Evolutionary conservation across 1,140 invertebrate species (phyloP), one percentile per base, ranked within the genome.

Genomic region (Eulimnadia texana): DNA sequence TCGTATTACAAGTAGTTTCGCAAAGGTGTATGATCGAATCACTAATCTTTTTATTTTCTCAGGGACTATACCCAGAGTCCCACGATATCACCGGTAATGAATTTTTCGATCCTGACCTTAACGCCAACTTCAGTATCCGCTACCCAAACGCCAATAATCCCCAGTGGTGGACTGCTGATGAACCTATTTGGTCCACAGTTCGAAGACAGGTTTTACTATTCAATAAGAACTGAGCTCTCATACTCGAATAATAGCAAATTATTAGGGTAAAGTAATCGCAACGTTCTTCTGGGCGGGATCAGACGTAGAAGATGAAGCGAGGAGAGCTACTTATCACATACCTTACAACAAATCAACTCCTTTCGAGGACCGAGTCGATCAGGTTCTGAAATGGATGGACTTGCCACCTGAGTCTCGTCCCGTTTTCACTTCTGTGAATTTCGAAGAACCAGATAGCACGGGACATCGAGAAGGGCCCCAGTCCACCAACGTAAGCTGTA

Each of bases 51-150:
- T n/a, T n/a, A n/a, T n/a, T n/a, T n/a, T n/a, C n/a, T n/a, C 57
- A 67, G 67, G 78, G 78, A 2, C 62, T 80, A 9, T 77, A 76
- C 63, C 72, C 75, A 55, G 77, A 78, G 63, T 71, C 68, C 50
- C 78, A 80, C 65, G 78, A 78, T 6, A 75, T 80, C 28, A 69
- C 73, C 22, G 68, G 66, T 42, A 80, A 80, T 65, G 53, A 60
- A 2, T 73, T 79, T 66, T 79, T 72, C 61, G 78, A 79, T 65
- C 74, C 73, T 0, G 65, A 63, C 0, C 70, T 73, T 0, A 66
- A 65, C 47, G 65, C 65, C 3, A 69, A 62, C 0, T 78, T 77
- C 62, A 62, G 60, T 3, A 23, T 65, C 16, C 63, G 66, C 0
- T 53, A 50, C 3, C 6, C n/a, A 9, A 66, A 66, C 42, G 53